These are phyloP conservation scores for Gila robusta DNA, from an alignment of 2,797 vertebrate genomes.

Conservation along the genomic window DNA sequence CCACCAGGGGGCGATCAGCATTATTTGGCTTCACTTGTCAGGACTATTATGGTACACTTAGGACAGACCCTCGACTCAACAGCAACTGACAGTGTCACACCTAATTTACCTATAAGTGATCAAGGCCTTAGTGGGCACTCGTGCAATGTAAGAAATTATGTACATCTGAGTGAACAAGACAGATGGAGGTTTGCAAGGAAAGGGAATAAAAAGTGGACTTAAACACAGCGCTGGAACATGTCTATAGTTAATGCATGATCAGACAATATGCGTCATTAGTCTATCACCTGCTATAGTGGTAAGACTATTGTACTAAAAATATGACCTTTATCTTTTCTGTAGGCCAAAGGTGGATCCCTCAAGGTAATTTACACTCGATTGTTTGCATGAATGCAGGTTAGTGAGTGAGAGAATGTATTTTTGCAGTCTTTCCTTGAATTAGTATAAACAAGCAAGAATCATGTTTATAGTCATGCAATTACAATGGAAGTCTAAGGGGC, in stretches of 20 bases:
- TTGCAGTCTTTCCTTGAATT: slow-evolving; percentile 37
- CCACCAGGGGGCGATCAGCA: neutral
- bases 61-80: neutral
- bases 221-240: neutral
- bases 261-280: neutral
- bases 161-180: neutral
- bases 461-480: slow-evolving; percentile 21
- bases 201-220: neutral
- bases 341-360: slow-evolving; percentile 81
- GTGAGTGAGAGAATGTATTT: slow-evolving; percentile 1
- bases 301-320: neutral
- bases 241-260: neutral
- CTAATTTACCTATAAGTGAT: neutral
- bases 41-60: neutral
- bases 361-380: slow-evolving; percentile 76
- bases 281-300: neutral
- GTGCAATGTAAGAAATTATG: neutral
- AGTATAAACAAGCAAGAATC: slow-evolving; percentile 16
- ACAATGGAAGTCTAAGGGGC: neutral
- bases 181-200: neutral
- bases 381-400: slow-evolving; percentile 2
- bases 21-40: neutral
- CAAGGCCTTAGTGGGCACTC: neutral
- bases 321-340: slow-evolving; percentile 58
- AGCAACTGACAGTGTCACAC: neutral